Conservation (phyloP, 2,888 invertebrate genomes). For the Sarcophaga rosellei region DNA sequence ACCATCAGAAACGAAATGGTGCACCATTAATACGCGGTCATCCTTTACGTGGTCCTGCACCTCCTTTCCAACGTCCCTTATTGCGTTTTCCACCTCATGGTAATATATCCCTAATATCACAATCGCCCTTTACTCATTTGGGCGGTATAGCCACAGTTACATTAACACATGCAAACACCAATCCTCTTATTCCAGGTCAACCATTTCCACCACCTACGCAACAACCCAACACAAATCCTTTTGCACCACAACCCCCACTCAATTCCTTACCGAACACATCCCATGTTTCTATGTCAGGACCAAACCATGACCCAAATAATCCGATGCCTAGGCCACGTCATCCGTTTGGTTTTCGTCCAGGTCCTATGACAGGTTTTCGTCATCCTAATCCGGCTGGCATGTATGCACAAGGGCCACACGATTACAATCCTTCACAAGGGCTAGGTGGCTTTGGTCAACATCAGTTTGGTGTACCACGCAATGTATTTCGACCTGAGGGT, state of each 20-base stretch:
- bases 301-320: conserved; percentile 71
- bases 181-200: conserved; percentile 79
- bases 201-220: conserved; percentile 73
- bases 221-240: conserved; percentile 71
- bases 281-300: conserved; percentile 70
- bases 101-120: conserved; percentile 75
- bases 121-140: conserved; percentile 64
- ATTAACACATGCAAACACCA: conserved; percentile 71
- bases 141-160: conserved; percentile 64
- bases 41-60: conserved; percentile 73
- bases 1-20: conserved; percentile 74
- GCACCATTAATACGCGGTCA: conserved; percentile 74
- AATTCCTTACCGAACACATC: conserved; percentile 70
- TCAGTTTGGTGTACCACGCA: conserved; percentile 70
- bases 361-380: conserved; percentile 72
- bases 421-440: conserved; percentile 70
- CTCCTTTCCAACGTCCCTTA: conserved; percentile 73
- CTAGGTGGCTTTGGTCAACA: conserved; percentile 69
- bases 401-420: conserved; percentile 72
- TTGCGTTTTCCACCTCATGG: conserved; percentile 76
- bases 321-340: conserved; percentile 74
- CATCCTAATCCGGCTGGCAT: conserved; percentile 71
- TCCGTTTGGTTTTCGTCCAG: conserved; percentile 75
- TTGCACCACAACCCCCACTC: conserved; percentile 70
- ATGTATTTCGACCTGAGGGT: conserved; percentile 73